Conservation (phyloP, 2,888 invertebrate genomes). For the Andrena flavipes region DNA sequence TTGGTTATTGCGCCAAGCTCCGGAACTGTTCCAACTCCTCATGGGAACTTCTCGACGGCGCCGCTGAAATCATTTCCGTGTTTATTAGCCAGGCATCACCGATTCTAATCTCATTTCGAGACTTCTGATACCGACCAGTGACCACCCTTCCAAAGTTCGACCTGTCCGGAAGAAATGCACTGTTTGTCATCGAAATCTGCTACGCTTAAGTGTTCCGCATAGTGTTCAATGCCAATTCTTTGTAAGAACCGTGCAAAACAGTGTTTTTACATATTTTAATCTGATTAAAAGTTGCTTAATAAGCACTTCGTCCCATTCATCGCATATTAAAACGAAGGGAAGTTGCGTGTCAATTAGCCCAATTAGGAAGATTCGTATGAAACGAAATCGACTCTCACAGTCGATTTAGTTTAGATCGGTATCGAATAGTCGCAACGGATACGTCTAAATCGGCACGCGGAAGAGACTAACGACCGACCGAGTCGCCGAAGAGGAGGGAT, state of each 20-base stretch:
- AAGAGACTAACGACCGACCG: slow-evolving; percentile 70
- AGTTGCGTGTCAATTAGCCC: too few species aligned
- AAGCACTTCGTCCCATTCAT: too few species aligned
- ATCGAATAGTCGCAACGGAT: slow-evolving; percentile 63
- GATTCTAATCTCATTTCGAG: slow-evolving; percentile 21
- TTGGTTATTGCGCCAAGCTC: slow-evolving; percentile 71
- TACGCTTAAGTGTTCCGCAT: too few species aligned
- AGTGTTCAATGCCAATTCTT: too few species aligned
- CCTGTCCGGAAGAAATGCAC: background rate
- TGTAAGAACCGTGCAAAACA: too few species aligned
- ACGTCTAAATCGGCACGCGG: slow-evolving; percentile 75
- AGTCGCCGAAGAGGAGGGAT: slow-evolving; percentile 32
- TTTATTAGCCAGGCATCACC: slow-evolving; percentile 60
- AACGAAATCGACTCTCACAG: background rate
- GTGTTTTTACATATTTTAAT: too few species aligned
- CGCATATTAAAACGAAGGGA: too few species aligned
- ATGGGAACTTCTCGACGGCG: slow-evolving; percentile 69
- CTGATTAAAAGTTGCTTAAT: too few species aligned
- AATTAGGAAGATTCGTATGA: background rate
- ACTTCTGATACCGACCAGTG: background rate
- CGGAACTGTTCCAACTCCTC: slow-evolving; percentile 57
- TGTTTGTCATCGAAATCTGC: slow-evolving; percentile 18
- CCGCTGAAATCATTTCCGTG: slow-evolving; percentile 68
- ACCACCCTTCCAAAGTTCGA: background rate
- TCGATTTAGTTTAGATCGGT: slow-evolving; percentile 67